These are phyloP conservation scores for Leptopilina myrica DNA, from an alignment of 2,888 invertebrate genomes.

Conservation along the genomic window DNA sequence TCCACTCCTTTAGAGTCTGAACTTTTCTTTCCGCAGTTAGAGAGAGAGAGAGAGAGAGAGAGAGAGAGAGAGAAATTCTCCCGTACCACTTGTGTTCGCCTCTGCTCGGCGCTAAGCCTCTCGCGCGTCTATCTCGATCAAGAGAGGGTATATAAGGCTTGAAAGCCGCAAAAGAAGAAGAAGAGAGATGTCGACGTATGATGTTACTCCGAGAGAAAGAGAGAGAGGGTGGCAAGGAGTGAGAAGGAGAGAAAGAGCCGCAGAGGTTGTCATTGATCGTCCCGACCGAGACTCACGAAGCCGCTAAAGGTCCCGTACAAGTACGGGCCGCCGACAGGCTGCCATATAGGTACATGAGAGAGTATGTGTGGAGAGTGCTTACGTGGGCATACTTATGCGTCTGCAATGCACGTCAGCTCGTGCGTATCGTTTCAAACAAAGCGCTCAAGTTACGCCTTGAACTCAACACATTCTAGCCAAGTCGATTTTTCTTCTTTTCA, in stretches of 20 bases:
- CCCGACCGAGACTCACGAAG: slow-evolving; percentile 69
- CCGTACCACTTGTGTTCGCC: slow-evolving; percentile 60
- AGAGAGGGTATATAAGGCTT: slow-evolving; percentile 64
- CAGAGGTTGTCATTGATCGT: slow-evolving; percentile 76
- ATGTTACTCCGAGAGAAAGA: slow-evolving; percentile 53
- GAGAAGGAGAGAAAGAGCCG: slow-evolving; percentile 53
- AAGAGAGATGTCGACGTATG: slow-evolving; percentile 56
- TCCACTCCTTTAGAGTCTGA: slow-evolving; percentile 39
- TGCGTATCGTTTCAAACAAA: slow-evolving; percentile 45
- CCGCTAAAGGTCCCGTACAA: slow-evolving; percentile 77
- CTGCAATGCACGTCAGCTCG: slow-evolving; percentile 45
- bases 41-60: slow-evolving; percentile 43
- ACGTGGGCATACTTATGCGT: slow-evolving; percentile 52
- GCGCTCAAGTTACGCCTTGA: slow-evolving; percentile 9
- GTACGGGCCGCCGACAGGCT: slow-evolving; percentile 67
- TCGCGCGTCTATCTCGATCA: slow-evolving; percentile 75
- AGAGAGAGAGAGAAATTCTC: slow-evolving; percentile 53
- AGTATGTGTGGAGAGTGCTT: slow-evolving; percentile 41
- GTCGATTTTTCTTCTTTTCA: background rate
- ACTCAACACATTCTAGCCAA: slow-evolving; percentile 25
- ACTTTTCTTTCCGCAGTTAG: slow-evolving; percentile 47
- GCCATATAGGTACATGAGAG: slow-evolving; percentile 53
- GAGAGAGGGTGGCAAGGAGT: slow-evolving; percentile 44
- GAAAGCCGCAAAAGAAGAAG: slow-evolving; percentile 54
- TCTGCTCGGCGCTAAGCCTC: slow-evolving; percentile 71